phyloP scores from a whole-genome alignment of 2,888 invertebrate genomes.

The Steinernema hermaphroditum region DNA sequence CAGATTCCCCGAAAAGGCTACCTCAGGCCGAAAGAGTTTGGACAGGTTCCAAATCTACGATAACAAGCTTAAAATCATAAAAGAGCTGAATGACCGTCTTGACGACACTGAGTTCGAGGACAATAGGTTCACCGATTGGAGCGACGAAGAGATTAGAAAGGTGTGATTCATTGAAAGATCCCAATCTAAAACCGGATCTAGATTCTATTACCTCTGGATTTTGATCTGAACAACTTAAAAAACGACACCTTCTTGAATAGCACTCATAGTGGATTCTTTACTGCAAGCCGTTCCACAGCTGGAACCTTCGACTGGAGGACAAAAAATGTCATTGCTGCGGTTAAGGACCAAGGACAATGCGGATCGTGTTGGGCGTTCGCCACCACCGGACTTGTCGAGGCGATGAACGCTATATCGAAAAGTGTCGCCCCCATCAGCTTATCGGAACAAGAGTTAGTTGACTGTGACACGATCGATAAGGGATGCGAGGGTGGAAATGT shows the following conservation, averaged over 20 bases:
- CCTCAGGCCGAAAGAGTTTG: background rate
- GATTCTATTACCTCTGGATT: too few species aligned
- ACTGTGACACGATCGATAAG: constrained; percentile 67
- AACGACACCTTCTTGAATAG: too few species aligned
- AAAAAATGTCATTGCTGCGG: constrained; percentile 62
- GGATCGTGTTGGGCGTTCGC: constrained; percentile 66
- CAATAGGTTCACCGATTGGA: constrained; percentile 61
- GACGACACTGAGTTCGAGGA: constrained; percentile 49
- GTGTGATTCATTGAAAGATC: too few species aligned
- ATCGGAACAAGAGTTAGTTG: constrained; percentile 63
- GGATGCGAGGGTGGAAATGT: constrained; percentile 69
- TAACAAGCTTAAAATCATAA: constrained; percentile 36
- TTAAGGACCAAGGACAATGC: constrained; percentile 62
- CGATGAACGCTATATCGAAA: constrained; percentile 58
- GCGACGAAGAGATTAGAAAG: constrained; percentile 60
- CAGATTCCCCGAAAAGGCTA: constrained; percentile 1
- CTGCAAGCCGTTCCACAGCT: too few species aligned
- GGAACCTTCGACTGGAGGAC: constrained; percentile 58
- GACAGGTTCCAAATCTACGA: constrained; percentile 31
- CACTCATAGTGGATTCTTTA: too few species aligned
- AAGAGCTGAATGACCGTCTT: constrained; percentile 23
- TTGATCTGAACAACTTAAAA: too few species aligned
- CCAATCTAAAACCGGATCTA: too few species aligned
- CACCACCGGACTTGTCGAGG: constrained; percentile 64
- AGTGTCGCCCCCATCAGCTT: constrained; percentile 43